These are phyloP conservation scores for Arrhamphus sclerolepis DNA, from an alignment of 2,797 vertebrate genomes.

Conservation along the genomic window DNA sequence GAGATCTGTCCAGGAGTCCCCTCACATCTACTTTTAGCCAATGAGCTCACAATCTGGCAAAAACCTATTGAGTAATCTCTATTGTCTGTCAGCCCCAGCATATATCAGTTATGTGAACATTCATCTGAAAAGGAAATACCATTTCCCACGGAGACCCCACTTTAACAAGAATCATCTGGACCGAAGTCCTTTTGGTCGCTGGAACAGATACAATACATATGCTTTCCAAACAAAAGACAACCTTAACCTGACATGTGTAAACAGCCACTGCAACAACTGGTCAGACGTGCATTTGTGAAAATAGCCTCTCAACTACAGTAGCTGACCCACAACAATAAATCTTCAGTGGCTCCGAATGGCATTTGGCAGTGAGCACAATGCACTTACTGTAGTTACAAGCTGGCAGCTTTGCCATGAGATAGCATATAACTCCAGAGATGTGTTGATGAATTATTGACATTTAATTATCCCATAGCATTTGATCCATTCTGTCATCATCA, in stretches of 20 bases:
- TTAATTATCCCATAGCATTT: conserved; percentile 29
- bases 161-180: conserved; percentile 28
- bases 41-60: conserved; percentile 57
- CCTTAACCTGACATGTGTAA: conserved; percentile 35
- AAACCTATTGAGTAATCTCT: conserved; percentile 34
- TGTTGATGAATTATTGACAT: conserved; percentile 28
- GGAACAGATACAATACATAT: not conserved
- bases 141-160: conserved; percentile 32
- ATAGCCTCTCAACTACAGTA: conserved; percentile 39
- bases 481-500: conserved; percentile 12
- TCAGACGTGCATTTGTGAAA: conserved; percentile 23
- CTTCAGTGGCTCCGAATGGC: conserved; percentile 23
- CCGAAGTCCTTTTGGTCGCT: conserved; percentile 17
- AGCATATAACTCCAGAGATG: conserved; percentile 16
- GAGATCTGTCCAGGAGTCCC: not conserved
- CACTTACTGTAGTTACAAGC: conserved; percentile 18
- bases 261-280: conserved; percentile 28
- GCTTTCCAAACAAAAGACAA: conserved; percentile 11
- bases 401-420: conserved; percentile 9
- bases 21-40: conserved; percentile 46
- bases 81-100: conserved; percentile 50
- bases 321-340: conserved; percentile 33
- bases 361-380: conserved; percentile 34
- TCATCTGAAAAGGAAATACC: conserved; percentile 48
- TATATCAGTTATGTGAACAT: conserved; percentile 47